Evolutionary conservation across 1,140 invertebrate species (phyloP).

Genomic region (Venturia canescens): DNA sequence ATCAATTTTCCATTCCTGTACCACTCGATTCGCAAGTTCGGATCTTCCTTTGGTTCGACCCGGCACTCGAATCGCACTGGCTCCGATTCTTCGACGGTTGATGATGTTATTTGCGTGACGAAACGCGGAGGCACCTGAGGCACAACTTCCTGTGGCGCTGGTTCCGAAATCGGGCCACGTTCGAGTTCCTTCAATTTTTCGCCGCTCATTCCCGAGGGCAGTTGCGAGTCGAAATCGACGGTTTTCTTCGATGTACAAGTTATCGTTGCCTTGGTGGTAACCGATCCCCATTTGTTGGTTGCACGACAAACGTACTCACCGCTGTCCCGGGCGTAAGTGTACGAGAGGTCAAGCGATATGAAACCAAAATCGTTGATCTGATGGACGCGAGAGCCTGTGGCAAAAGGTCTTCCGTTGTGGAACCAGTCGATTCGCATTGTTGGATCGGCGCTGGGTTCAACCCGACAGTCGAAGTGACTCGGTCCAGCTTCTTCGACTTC

Average conservation of each 20-base stretch:
- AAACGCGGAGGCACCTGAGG: slow-evolving; percentile 88
- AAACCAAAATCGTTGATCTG: slow-evolving; percentile 96
- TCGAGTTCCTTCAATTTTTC: slow-evolving; percentile 96
- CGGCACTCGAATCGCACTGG: slow-evolving; percentile 95
- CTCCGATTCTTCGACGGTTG: slow-evolving; percentile 91
- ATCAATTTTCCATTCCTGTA: slow-evolving; percentile 93
- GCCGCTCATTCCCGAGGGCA: slow-evolving; percentile 94
- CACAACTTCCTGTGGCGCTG: slow-evolving; percentile 82
- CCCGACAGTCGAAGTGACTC: slow-evolving; percentile 93
- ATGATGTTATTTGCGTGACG: slow-evolving; percentile 89
- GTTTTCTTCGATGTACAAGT: slow-evolving; percentile 90
- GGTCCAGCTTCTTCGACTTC: slow-evolving; percentile 91
- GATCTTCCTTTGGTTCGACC: slow-evolving; percentile 96
- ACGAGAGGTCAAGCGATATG: slow-evolving; percentile 91
- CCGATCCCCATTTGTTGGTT: slow-evolving; percentile 90
- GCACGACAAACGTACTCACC: slow-evolving; percentile 92
- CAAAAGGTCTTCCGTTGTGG: slow-evolving; percentile 92
- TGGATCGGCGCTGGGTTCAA: slow-evolving; percentile 91
- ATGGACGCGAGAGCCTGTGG: slow-evolving; percentile 92
- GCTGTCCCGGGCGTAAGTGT: slow-evolving; percentile 89
- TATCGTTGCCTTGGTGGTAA: slow-evolving; percentile 89
- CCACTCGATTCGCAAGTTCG: slow-evolving; percentile 94
- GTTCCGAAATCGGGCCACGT: slow-evolving; percentile 85
- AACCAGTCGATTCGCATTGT: slow-evolving; percentile 96
- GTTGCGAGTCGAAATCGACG: slow-evolving; percentile 93